Base-by-base conservation (phyloP, 1,140 invertebrate genomes). In the Archivesica marissinica region DNA sequence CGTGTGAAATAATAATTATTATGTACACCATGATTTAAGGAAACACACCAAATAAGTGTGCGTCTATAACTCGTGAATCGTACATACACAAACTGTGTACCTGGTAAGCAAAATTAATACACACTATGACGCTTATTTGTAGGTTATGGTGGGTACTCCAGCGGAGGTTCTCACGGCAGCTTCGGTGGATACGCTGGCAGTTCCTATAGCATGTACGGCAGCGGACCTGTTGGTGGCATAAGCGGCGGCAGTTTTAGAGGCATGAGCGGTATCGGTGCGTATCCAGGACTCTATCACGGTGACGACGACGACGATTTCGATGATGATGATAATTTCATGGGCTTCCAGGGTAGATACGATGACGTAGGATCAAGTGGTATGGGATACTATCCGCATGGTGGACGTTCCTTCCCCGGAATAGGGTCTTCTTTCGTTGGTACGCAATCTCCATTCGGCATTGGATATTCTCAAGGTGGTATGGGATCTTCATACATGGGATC, bases 301-400 rank as follows among this genome's bases (percentile, higher is more conserved):
- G 39, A 23, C 35, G 54, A 28, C 9, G 38, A 64, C n/a, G 59
- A 64, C n/a, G 59, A 64, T 64, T 41, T 44, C 66, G 15, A 23
- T 35, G 38, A 72, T 44, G 39, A 72, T 23, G 66, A 72, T 15
- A 23, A 44, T 44, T 50, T 44, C 7, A 44, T 6, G 20, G 59
- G 59, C n/a, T 64, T 64, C 59, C 59, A 64, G 33, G 59, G 59
- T 17, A 64, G 59, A 64, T 35, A 35, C 59, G n/a, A 33, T n/a
- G n/a, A n/a, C 15, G 7, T 1, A 35, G 30, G 54, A 6, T 59
- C 54, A 30, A 23, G n/a, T 59, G 54, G 54, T 28, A 3, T 59
- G 25, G 54, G 59, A 64, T 25, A n/a, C n/a, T n/a, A 9, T 64
- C 17, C 59, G 4, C 30, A 35, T 28, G 59, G 59, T 35, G 59